These are phyloP conservation scores for Coregonus clupeaformis DNA, from an alignment of 2,113 vertebrate species.

Conservation along the genomic window DNA sequence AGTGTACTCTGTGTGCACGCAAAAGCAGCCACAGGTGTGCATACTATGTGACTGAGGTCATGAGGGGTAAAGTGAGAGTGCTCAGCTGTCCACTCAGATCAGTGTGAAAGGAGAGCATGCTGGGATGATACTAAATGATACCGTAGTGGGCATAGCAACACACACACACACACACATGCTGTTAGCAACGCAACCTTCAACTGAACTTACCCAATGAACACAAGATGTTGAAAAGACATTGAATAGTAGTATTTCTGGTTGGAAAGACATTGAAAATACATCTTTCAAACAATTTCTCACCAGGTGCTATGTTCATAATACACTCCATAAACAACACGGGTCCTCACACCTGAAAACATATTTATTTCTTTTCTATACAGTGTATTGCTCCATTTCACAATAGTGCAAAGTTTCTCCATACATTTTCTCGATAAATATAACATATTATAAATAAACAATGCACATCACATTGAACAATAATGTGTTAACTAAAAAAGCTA, in stretches of 20 bases:
- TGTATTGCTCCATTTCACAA: constrained; percentile 83
- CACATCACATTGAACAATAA: constrained; percentile 61
- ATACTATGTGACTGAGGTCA: constrained; percentile 72
- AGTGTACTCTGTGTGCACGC: constrained; percentile 14
- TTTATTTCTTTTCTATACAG: constrained; percentile 80
- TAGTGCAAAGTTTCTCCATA: constrained; percentile 85
- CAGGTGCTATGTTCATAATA: background rate
- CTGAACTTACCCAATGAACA: background rate
- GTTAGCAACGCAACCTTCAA: constrained; percentile 30
- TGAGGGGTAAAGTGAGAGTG: constrained; percentile 75
- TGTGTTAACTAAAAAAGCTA: constrained; percentile 44
- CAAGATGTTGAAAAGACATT: background rate
- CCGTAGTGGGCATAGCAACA: constrained; percentile 51
- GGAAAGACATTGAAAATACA: background rate
- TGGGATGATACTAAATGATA: constrained; percentile 52
- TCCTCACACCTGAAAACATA: constrained; percentile 65
- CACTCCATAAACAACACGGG: background rate
- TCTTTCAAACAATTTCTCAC: no score
- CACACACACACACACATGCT: constrained; percentile 16
- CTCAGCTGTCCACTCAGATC: constrained; percentile 75
- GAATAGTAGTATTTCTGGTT: background rate
- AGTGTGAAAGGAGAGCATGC: constrained; percentile 55
- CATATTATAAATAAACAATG: constrained; percentile 76
- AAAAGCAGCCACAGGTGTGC: constrained; percentile 69
- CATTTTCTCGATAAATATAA: constrained; percentile 67